Evolutionary conservation across 2,888 invertebrate genomes (phyloP).

Genomic region (Sericinus montela): DNA sequence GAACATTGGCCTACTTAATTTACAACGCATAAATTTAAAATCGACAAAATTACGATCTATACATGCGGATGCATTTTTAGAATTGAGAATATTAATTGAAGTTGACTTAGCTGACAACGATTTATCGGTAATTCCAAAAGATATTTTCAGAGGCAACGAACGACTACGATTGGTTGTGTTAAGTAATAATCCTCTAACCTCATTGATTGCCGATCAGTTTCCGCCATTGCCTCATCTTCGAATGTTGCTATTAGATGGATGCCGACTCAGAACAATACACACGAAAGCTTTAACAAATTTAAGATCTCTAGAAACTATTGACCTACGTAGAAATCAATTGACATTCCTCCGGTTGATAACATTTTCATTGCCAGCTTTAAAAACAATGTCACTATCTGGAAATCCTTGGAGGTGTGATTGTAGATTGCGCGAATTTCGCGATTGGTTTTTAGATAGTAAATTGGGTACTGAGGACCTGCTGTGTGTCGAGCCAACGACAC

Average conservation of each 20-base stretch:
- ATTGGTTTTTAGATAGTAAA: slow-evolving; percentile 90
- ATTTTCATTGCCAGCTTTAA: slow-evolving; percentile 86
- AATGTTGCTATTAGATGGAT: slow-evolving; percentile 88
- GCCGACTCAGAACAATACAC: slow-evolving; percentile 86
- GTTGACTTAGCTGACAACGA: slow-evolving; percentile 92
- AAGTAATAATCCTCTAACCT: slow-evolving; percentile 89
- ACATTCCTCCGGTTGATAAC: slow-evolving; percentile 80
- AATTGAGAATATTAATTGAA: slow-evolving; percentile 91
- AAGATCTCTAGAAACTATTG: slow-evolving; percentile 85
- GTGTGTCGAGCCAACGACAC: slow-evolving; percentile 84
- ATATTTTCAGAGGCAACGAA: slow-evolving; percentile 92
- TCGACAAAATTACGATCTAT: slow-evolving; percentile 87
- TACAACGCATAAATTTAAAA: slow-evolving; percentile 90
- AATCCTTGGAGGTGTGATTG: slow-evolving; percentile 97
- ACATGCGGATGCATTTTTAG: slow-evolving; percentile 91
- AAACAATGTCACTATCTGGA: slow-evolving; percentile 88
- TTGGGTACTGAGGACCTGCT: slow-evolving; percentile 86
- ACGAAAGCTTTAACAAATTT: slow-evolving; percentile 88
- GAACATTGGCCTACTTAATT: slow-evolving; percentile 87
- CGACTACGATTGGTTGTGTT: slow-evolving; percentile 87
- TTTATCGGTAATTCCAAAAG: slow-evolving; percentile 84
- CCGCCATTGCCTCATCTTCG: slow-evolving; percentile 89
- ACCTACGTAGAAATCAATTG: slow-evolving; percentile 89
- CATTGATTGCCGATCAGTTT: slow-evolving; percentile 87
- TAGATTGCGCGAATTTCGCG: slow-evolving; percentile 88